Percentiles rank a stretch among this genome's conserved stretches.
phyloP scores from a whole-genome alignment of 2,888 invertebrate genomes.

The Archips crataeganus region DNA sequence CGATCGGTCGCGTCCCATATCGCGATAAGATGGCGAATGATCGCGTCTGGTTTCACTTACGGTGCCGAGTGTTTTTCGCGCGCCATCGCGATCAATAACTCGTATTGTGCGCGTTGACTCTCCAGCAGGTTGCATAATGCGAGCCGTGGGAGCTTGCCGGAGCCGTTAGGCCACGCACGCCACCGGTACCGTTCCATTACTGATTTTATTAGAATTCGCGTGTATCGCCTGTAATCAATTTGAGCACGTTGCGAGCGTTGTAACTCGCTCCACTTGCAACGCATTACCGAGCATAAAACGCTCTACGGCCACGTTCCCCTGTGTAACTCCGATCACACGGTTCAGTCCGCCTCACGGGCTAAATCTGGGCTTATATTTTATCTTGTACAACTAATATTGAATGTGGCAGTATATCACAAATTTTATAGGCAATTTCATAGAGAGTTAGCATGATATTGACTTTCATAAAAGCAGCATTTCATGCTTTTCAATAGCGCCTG shows the following conservation, averaged over 20 bases:
- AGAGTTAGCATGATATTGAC: slow-evolving; percentile 9
- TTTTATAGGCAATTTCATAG: slow-evolving; percentile 50
- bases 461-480: slow-evolving; percentile 7
- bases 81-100: slow-evolving; percentile 64
- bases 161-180: slow-evolving; percentile 83
- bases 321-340: slow-evolving; percentile 63
- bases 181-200: slow-evolving; percentile 82
- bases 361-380: slow-evolving; percentile 60
- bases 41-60: slow-evolving; percentile 64
- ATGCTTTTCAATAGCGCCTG: slow-evolving; percentile 9
- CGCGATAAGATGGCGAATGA: slow-evolving; percentile 37
- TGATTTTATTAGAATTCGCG: slow-evolving; percentile 84
- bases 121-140: slow-evolving; percentile 77
- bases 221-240: slow-evolving; percentile 82
- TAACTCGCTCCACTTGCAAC: slow-evolving; percentile 73
- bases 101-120: slow-evolving; percentile 69
- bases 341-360: slow-evolving; percentile 55
- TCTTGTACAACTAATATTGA: slow-evolving; percentile 59
- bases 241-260: slow-evolving; percentile 67
- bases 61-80: slow-evolving; percentile 68
- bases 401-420: slow-evolving; percentile 61
- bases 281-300: slow-evolving; percentile 71
- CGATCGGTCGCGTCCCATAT: slow-evolving; percentile 39
- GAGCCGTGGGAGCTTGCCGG: slow-evolving; percentile 76
- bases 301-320: slow-evolving; percentile 61